Evolutionary conservation across 2,797 vertebrate species (phyloP), one percentile per base, ranked within the genome.

Genomic region (Sparus aurata): DNA sequence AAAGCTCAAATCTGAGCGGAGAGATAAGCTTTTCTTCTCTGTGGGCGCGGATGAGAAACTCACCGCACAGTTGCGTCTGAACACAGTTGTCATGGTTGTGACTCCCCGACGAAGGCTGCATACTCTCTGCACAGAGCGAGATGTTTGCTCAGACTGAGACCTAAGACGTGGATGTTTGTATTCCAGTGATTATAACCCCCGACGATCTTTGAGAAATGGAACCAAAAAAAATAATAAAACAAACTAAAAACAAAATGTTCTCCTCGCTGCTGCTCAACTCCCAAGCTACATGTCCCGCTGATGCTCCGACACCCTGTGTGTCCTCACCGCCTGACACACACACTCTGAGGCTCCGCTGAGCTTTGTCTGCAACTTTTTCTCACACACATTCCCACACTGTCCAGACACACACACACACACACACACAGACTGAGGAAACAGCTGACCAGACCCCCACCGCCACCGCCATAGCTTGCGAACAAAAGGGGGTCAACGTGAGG

Each of bases 361-460:
- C 81, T 86, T 89, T 87, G 88, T 87, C 82, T 80, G 57, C 53
- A 58, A 87, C 88, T 90, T 92, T 90, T 90, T 82, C 87, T 85
- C 91, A 85, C 87, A 79, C 85, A 70, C 85, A 91, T 91, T 92
- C 91, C 91, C 92, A 92, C 87, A 87, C 64, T 85, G 80, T 61
- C 77, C 77, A 84, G 53, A 75, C 72, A 67, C n/a, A 75, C 61
- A 25, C 85, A 77, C 69, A 77, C 69, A 78, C 69, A 77, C 73
- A 73, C 47, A 79, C 69, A 59, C 50, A 77, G 7, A 69, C 8
- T 43, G 71, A 85, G 80, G 86, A 90, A 92, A 93, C 92, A 94
- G 93, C 93, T 94, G 93, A 93, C 79, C 62, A 45, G 71, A 82
- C 84, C 79, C 77, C 17, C 62, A 1, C 59, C 45, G 17, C 60